phyloP scores from a whole-genome alignment of 2,113 vertebrate species.

The Circaetus gallicus region DNA sequence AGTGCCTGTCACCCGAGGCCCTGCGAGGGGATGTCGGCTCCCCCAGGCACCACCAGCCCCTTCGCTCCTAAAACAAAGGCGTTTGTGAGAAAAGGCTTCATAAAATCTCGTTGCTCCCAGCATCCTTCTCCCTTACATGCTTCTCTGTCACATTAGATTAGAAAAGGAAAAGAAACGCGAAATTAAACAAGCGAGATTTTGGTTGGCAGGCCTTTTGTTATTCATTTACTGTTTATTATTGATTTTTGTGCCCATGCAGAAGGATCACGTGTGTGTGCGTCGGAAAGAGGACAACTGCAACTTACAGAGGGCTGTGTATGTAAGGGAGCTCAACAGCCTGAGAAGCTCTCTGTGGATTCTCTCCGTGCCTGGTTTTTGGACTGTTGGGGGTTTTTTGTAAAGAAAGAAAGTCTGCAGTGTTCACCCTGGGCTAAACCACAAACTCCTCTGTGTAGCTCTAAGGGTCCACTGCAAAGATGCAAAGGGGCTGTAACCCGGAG shows the following conservation, averaged over 20 bases:
- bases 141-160: background rate
- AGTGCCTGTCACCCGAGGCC: rapidly evolving
- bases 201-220: background rate
- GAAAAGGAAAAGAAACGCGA: background rate
- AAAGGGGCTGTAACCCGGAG: rapidly evolving
- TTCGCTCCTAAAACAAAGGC: background rate
- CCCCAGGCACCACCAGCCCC: background rate
- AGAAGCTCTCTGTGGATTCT: background rate
- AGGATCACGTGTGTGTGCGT: background rate
- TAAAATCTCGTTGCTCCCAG: background rate
- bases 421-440: background rate
- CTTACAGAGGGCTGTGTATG: background rate
- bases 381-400: background rate
- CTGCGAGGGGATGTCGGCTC: rapidly evolving
- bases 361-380: background rate
- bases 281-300: background rate
- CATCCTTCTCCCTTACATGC: background rate
- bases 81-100: background rate
- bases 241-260: background rate
- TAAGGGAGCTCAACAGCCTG: background rate
- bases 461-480: background rate
- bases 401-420: background rate
- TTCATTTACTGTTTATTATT: constrained; percentile 33
- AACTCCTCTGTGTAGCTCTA: background rate
- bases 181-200: background rate